A percentile compares a stretch with the other conserved stretches of the same genome.
phyloP scores from a whole-genome alignment of 2,797 vertebrate species.

The Falco peregrinus region DNA sequence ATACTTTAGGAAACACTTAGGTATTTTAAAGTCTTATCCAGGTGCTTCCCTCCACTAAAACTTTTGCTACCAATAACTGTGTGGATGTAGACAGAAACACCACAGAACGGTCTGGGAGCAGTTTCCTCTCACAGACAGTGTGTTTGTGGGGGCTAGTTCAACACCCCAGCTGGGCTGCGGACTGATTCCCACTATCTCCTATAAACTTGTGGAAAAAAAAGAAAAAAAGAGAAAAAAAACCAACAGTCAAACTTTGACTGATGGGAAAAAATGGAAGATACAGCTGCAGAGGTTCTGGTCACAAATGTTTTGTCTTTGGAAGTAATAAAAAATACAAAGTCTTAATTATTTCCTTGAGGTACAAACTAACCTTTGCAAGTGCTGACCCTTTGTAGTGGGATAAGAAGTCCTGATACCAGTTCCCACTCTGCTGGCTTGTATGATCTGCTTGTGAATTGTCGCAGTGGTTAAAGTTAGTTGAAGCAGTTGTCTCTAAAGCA shows the following conservation, averaged over 20 bases:
- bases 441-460: neutral
- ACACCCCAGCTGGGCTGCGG: neutral
- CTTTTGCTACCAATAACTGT: neutral
- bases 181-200: neutral
- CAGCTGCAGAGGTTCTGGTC: neutral
- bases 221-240: neutral
- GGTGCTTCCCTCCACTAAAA: neutral
- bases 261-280: neutral
- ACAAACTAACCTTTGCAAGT: neutral
- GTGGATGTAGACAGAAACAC: neutral
- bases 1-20: neutral
- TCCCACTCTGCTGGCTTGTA: neutral
- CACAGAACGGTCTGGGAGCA: neutral
- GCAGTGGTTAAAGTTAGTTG: neutral
- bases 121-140: neutral
- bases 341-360: neutral
- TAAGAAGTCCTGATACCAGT: neutral
- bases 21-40: neutral
- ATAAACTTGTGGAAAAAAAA: neutral
- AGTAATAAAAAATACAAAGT: neutral
- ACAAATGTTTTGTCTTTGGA: neutral
- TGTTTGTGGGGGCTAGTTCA: neutral
- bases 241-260: neutral
- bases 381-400: neutral
- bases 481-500: neutral